Evolutionary conservation across 2,797 vertebrate genomes (phyloP), one percentile per base, ranked within the genome.

Genomic region (Onychomys arenicola): DNA sequence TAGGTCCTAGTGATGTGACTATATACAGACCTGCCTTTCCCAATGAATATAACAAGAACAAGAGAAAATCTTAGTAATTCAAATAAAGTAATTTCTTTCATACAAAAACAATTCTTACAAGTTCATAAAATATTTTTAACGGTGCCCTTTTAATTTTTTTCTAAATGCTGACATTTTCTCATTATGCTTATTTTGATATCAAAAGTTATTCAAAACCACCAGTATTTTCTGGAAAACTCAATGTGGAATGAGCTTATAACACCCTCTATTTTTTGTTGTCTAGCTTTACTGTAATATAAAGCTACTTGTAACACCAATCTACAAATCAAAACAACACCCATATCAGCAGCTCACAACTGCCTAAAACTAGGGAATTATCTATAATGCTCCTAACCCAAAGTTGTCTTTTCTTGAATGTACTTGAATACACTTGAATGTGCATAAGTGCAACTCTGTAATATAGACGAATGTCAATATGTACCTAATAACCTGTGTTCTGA

Each of bases 151-250:
- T 46, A 49, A 9, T 5, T 69, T 84, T 14, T 25, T 46, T 17
- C 13, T 71, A 19, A 21, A 49, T 63, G 10, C 17, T 40, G 17
- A n/a, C 16, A 32, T 13, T 89, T 34, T 63, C 2, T 8, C 11
- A 76, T 10, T 29, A 65, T 46, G 12, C 85, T 84, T 37, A 88
- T 25, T 91, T 88, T 92, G 43, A 80, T 91, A 37, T 93, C 49
- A 25, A 81, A 88, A 6, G 29, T 89, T 81, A 69, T 83, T 63
- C 25, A 55, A 65, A 67, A 76, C 29, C 2, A 34, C 43, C 19
- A 40, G n/a, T 25, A 65, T 65, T 88, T 93, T 71, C 23, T 52
- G n/a, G n/a, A 71, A 43, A 46, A 19, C 34, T 46, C 32, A 83
- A 27, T 57, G 0, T 27, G 5, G 16, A 67, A 25, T 32, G 5